Base-by-base conservation (phyloP, 1,140 invertebrate genomes). In the fruit fly (Drosophila melanogaster) region DNA sequence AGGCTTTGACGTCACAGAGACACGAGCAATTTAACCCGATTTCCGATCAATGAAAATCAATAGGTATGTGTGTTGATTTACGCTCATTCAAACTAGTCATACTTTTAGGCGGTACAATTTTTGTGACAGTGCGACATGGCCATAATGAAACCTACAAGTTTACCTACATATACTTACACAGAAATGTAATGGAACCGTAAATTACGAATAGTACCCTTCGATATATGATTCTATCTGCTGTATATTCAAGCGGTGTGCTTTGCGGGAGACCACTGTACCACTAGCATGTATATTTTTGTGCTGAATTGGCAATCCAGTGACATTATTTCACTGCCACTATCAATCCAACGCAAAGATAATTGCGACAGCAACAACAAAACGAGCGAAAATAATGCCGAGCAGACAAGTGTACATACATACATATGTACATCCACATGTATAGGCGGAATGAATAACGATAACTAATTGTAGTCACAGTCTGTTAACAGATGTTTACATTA, bases 281-380 rank as follows among this genome's bases (percentile, higher is more conserved):
- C 33, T 8, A n/a, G 15, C 22, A 4, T 22, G 26, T 65, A 26
- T 66, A 33, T 35, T 66, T 33, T 33, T 26, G 43, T 5, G 37
- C 24, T 62, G 62, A 66, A 66, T 66, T 66, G 62, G 8, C 57
- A 35, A 62, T 62, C 49, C 44, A 41, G 30, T 40, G 17, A 50
- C 58, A 62, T 61, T 62, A 35, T 66, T 66, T 50, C 57, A 49
- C 43, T 60, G 22, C 14, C 38, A 37, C 64, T 67, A 67, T 67
- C 64, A 67, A 67, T 17, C 64, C 59, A 37, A 30, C 24, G 61
- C 61, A 30, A 67, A 47, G 62, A 69, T 69, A 67, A 66, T 66
- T 69, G 41, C 61, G 61, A 12, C 66, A 67, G 37, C 40, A 33
- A 24, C 49, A 33, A 24, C 49, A 66, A 67, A 66, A 47, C 49